Evolutionary conservation across 2,888 invertebrate species (phyloP).

Genomic region (Cristatella mucedo): DNA sequence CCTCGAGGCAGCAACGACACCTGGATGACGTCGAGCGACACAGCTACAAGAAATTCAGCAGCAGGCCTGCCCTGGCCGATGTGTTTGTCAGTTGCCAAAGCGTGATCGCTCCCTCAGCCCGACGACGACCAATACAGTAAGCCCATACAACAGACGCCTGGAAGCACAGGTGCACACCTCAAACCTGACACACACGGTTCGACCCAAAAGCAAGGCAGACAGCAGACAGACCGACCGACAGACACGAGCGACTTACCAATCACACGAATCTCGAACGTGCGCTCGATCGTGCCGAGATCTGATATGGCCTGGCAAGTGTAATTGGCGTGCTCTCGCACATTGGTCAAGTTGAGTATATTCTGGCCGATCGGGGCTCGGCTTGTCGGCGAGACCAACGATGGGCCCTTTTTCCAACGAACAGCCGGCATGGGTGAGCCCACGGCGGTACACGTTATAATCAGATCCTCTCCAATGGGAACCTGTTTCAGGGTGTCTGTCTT

Average conservation of each 20-base stretch:
- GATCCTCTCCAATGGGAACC: constrained; percentile 73
- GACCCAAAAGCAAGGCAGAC: background rate
- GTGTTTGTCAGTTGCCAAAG: no score
- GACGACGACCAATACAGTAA: no score
- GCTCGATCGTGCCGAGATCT: constrained; percentile 76
- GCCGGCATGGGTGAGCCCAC: constrained; percentile 95
- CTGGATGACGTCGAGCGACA: no score
- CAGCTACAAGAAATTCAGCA: no score
- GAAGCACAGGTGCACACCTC: no score
- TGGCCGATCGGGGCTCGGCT: constrained; percentile 45
- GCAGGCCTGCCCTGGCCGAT: no score
- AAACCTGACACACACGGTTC: no score
- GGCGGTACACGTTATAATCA: constrained; percentile 88
- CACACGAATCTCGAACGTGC: constrained; percentile 73
- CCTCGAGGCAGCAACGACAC: no score
- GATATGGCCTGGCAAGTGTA: constrained; percentile 93
- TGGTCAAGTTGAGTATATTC: constrained; percentile 67
- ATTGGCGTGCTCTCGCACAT: constrained; percentile 79
- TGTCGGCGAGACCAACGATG: constrained; percentile 64
- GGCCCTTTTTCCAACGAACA: constrained; percentile 51
- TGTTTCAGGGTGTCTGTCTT: constrained; percentile 69
- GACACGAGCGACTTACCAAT: constrained; percentile 61
- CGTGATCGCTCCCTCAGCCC: no score
- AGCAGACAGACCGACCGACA: background rate
- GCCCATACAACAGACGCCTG: no score